These are phyloP conservation scores for Sus scrofa DNA, from an alignment of 2,113 vertebrate genomes.

Conservation along the genomic window DNA sequence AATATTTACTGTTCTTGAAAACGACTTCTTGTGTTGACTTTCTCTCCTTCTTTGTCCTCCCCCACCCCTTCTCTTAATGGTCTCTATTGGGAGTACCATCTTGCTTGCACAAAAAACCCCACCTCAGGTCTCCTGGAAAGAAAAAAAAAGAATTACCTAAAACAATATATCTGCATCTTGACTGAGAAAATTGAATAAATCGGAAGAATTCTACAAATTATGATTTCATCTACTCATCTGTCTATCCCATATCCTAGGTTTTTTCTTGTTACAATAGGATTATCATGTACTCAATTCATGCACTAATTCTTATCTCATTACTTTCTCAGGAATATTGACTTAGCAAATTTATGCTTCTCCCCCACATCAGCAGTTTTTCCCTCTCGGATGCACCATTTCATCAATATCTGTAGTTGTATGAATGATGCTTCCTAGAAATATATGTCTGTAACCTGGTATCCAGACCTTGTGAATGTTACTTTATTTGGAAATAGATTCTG, in stretches of 20 bases:
- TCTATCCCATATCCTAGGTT: neutral
- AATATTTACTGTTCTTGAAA: neutral
- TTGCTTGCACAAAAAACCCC: neutral
- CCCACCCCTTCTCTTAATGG: neutral
- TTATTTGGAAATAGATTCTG: neutral
- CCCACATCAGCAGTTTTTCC: neutral
- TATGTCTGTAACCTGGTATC: neutral
- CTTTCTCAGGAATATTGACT: neutral
- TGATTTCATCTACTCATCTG: neutral
- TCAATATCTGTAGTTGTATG: neutral
- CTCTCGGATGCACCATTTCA: neutral
- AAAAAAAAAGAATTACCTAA: neutral
- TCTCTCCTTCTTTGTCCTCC: neutral
- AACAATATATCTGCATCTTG: neutral
- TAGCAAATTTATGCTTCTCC: neutral
- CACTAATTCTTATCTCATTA: neutral
- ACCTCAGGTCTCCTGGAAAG: neutral
- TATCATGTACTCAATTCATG: neutral
- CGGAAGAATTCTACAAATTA: neutral
- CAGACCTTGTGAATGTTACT: neutral
- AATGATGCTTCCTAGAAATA: neutral
- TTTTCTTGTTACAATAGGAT: neutral
- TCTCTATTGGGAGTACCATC: neutral
- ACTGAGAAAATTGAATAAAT: neutral
- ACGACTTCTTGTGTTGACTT: neutral